Base-by-base conservation (phyloP, 64 coral and sea anemone species). In the Montipora sp. region DNA sequence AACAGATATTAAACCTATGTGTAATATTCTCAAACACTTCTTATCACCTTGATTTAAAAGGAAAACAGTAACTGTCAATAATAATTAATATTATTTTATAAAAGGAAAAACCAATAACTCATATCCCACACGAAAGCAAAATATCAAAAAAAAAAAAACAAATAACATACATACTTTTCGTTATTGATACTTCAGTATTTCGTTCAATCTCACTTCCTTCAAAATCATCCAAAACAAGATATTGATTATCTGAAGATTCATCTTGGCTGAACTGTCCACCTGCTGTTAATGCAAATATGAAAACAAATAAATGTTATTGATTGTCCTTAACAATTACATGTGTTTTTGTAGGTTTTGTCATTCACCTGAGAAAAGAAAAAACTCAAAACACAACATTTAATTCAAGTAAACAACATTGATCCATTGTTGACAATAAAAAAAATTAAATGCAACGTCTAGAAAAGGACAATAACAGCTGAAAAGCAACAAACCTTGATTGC, bases 181-280 rank as follows among this genome's bases (percentile, higher is more conserved):
- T 51, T 1, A 20, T 47, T 71, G 82, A 50, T 48, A 45, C 66
- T 68, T 85, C 3, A 15, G n/a, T 9, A 72, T 71, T 85, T 85
- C 82, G 49, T 85, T 85, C 46, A 21, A 71, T 63, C 21, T 85
- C 61, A 71, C 46, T 71, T 19, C 46, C 47, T 50, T 22, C 15
- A 71, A 85, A 85, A n/a, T 85, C 65, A 51, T 85, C 82, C 19
- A 85, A 85, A 71, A 85, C 82, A 69, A 48, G 3, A 72, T 21
- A 51, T 19, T 45, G 8, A 13, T 85, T 85, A 72, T 85, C 82
- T 20, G 47, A 85, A 11, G 65, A 85, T 71, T 85, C 82, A 71
- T 71, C 61, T 50, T 71, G 82, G 27, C 65, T 72, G 8, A 65
- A 85, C 2, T 68, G 14, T 85, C n/a, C 44, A 85, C 45, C 45